Base-by-base conservation (phyloP, 1,140 invertebrate genomes). In the Battus philenor region DNA sequence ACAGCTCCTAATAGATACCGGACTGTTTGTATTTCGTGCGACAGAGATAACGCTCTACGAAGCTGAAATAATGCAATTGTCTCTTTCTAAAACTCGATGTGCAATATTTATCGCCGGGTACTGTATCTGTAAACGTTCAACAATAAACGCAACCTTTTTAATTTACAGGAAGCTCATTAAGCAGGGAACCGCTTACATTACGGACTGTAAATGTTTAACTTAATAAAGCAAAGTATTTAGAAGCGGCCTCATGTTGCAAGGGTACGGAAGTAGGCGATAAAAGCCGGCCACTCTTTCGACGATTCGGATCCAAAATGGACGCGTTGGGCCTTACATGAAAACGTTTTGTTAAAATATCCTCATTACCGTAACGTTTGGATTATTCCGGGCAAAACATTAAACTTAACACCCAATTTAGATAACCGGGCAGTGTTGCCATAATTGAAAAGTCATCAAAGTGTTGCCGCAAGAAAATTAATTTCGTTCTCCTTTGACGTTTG, bases 231-330 rank as follows among this genome's bases (percentile, higher is more conserved):
- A 39, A 16, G 22, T 20, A 39, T 39, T 39, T 26, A 9, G 36
- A 13, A 27, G 27, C 7, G 9, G 36, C 22, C 13, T 13, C 22
- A 11, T 26, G 22, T 27, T 33, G 2, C 18, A 27, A 27, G 24
- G 38, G 38, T 41, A n/a, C 38, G 38, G 38, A 41, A 41, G 29
- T 41, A 41, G 24, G 22, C 24, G 24, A 41, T 41, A 41, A 41
- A 27, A 7, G 1, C n/a, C 8, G 13, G 38, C 38, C 24, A 41
- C 29, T 41, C 22, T 41, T 27, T 15, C 24, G 29, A 10, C 5
- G 12, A 16, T 16, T 27, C n/a, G 6, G 13, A 41, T 27, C 38
- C 38, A 12, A 27, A 13, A 12, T 24, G 24, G 38, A 41, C 29
- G 26, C 29, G 24, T 41, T 29, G 7, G 15, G 26, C 38, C 13